phyloP scores from a whole-genome alignment of 2,113 vertebrate genomes.

The Rafetus swinhoei region DNA sequence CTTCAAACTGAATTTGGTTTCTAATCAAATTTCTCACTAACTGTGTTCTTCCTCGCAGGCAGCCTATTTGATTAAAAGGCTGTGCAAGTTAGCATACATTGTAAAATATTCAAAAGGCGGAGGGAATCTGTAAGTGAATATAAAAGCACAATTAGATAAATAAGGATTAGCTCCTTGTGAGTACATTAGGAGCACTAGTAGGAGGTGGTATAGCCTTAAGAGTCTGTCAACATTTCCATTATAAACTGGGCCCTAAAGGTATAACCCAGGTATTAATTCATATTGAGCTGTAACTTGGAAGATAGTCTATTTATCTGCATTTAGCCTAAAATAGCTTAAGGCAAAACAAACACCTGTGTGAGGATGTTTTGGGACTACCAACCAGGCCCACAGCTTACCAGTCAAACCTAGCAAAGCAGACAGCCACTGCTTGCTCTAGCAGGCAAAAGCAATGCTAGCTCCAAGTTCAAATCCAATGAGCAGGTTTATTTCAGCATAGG shows the following conservation, averaged over 20 bases:
- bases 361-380: background rate
- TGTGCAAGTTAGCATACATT: background rate
- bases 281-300: background rate
- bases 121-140: background rate
- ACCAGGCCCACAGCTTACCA: background rate
- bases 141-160: constrained; percentile 24
- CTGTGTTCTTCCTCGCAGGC: background rate
- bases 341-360: background rate
- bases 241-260: background rate
- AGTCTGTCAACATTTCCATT: constrained; percentile 19
- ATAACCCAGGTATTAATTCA: background rate
- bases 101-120: background rate
- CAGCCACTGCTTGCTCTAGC: background rate
- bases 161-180: background rate
- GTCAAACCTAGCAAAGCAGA: background rate
- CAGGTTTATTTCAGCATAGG: background rate
- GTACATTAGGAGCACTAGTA: background rate
- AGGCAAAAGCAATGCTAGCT: background rate
- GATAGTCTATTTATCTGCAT: background rate
- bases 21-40: background rate
- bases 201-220: background rate
- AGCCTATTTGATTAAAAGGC: background rate
- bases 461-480: background rate
- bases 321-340: background rate
- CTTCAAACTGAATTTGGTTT: background rate